These are phyloP conservation scores for Ardeotis arabs DNA, from an alignment of 2,113 vertebrate genomes.

Conservation along the genomic window DNA sequence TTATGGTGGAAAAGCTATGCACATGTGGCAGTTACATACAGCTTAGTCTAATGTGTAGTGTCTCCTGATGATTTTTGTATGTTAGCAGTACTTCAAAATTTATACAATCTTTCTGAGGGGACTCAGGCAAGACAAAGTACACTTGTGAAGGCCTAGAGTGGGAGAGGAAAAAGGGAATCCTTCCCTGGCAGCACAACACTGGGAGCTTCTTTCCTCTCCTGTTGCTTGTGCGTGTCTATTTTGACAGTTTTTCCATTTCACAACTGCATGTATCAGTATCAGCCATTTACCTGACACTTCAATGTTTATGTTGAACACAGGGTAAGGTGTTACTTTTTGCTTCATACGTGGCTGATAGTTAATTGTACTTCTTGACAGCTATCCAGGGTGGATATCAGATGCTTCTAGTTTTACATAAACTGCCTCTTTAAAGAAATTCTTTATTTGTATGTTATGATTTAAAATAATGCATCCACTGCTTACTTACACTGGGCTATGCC, in stretches of 20 bases:
- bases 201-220: neutral
- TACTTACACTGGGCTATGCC: neutral
- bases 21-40: neutral
- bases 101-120: neutral
- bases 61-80: neutral
- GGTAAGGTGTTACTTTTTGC: neutral
- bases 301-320: neutral
- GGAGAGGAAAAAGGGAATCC: neutral
- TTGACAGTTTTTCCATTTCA: neutral
- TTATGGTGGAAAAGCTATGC: neutral
- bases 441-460: neutral
- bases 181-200: neutral
- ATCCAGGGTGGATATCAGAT: too few species aligned
- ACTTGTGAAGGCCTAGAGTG: too few species aligned
- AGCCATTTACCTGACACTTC: neutral
- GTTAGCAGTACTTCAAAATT: neutral
- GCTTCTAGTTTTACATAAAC: neutral
- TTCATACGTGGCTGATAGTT: neutral
- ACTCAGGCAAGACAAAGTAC: neutral
- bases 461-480: neutral
- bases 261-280: accelerated
- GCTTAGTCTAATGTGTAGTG: neutral
- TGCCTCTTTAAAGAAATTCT: neutral
- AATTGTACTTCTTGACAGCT: neutral
- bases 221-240: neutral